These are phyloP conservation scores for Mystacides longicornis DNA, from an alignment of 2,888 invertebrate genomes.

Conservation along the genomic window DNA sequence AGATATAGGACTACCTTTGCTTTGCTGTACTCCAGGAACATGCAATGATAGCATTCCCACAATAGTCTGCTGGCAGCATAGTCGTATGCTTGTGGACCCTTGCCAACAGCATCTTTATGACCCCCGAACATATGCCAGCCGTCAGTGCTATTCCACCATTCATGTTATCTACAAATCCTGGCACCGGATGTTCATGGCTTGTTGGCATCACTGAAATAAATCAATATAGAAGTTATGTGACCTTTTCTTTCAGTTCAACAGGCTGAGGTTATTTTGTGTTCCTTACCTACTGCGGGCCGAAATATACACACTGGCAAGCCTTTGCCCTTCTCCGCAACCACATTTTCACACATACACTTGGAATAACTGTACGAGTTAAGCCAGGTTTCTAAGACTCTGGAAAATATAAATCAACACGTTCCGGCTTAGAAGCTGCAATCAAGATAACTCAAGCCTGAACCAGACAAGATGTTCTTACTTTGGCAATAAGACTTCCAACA, in stretches of 20 bases:
- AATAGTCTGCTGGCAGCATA: neutral
- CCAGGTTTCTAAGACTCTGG: neutral
- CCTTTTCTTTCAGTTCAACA: too few species aligned
- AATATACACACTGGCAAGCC: neutral
- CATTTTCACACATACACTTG: neutral
- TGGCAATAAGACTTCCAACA: neutral
- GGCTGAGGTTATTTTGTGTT: too few species aligned
- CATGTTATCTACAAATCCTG: neutral
- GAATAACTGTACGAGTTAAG: neutral
- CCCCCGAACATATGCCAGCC: neutral
- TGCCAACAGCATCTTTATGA: neutral
- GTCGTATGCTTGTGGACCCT: neutral
- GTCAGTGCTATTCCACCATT: neutral
- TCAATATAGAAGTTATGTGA: neutral
- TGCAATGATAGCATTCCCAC: neutral
- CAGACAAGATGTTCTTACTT: too few species aligned
- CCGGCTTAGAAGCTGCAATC: too few species aligned
- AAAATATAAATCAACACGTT: neutral
- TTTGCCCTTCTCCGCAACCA: neutral
- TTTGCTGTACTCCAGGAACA: neutral
- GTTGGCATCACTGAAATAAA: neutral
- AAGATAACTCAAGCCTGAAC: too few species aligned
- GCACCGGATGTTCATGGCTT: neutral
- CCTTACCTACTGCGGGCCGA: neutral
- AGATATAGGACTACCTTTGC: neutral